Evolutionary conservation across 1,140 invertebrate species (phyloP).

Genomic region (Halyomorpha halys): DNA sequence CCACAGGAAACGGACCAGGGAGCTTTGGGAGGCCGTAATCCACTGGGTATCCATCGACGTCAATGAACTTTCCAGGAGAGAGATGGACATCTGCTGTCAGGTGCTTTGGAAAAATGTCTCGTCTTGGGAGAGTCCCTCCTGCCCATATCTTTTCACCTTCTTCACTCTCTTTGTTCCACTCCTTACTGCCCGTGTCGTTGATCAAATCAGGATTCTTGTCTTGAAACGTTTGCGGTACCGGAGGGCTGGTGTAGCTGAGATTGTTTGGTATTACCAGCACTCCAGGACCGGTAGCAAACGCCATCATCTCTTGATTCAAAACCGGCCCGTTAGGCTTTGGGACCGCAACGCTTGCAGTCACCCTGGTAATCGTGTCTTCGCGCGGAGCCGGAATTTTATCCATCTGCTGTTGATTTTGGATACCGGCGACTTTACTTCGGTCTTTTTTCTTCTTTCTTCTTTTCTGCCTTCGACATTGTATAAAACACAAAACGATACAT

Average conservation of each 20-base stretch:
- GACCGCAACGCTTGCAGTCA: conserved; percentile 10
- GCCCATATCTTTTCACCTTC: conserved; percentile 27
- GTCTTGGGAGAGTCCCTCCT: conserved; percentile 27
- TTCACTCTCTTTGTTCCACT: conserved; percentile 39
- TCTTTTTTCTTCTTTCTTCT: conserved; percentile 34
- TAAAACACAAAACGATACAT: conserved; percentile 26
- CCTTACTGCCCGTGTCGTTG: conserved; percentile 58
- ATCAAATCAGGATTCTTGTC: conserved; percentile 66
- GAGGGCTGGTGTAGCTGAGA: conserved; percentile 31
- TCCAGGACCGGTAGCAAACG: conserved; percentile 31
- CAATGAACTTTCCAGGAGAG: conserved; percentile 54
- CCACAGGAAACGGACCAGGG: conserved; percentile 35
- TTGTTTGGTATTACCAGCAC: conserved; percentile 34
- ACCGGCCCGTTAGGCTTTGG: conserved; percentile 32
- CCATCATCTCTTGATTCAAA: conserved; percentile 34
- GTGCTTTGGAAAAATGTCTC: conserved; percentile 35
- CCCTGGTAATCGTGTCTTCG: conserved; percentile 28
- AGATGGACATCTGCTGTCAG: conserved; percentile 55
- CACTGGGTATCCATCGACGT: conserved; percentile 62
- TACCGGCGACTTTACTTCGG: conserved; percentile 35
- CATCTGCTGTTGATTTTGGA: conserved; percentile 34
- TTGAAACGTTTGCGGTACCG: conserved; percentile 37
- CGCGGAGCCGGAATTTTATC: conserved; percentile 30
- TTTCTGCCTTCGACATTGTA: conserved; percentile 35
- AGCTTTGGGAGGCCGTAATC: conserved; percentile 64